phyloP scores from a whole-genome alignment of 2,888 invertebrate species.

The Pollenia labialis region DNA sequence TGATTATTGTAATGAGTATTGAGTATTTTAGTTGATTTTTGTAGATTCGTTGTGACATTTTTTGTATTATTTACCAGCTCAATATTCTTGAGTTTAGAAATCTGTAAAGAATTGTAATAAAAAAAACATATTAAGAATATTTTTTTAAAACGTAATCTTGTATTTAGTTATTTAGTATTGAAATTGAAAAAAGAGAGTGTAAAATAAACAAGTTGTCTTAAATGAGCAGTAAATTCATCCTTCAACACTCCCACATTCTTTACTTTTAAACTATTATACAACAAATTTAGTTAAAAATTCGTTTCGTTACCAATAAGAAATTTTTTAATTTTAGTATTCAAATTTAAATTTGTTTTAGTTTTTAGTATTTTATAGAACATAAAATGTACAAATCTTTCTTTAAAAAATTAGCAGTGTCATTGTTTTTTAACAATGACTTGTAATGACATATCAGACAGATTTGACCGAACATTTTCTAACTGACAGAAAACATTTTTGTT shows the following conservation, averaged over 20 bases:
- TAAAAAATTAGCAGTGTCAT: background rate
- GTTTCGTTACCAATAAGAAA: too few relatives aligned
- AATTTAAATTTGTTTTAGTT: too few relatives aligned
- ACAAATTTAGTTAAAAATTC: too few relatives aligned
- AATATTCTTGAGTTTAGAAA: slow-evolving; percentile 86
- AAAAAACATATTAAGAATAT: slow-evolving; percentile 56
- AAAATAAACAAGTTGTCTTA: slow-evolving; percentile 20
- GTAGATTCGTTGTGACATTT: slow-evolving; percentile 81
- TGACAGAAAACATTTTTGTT: slow-evolving; percentile 25
- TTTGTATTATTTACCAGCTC: slow-evolving; percentile 84
- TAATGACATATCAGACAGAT: slow-evolving; percentile 38
- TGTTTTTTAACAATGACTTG: slow-evolving; percentile 30
- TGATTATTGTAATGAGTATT: slow-evolving; percentile 61
- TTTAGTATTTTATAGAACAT: too few relatives aligned
- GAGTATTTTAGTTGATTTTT: slow-evolving; percentile 79
- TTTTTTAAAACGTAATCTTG: background rate
- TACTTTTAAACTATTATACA: too few relatives aligned
- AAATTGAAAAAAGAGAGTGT: background rate
- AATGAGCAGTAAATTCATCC: background rate
- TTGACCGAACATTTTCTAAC: slow-evolving; percentile 13
- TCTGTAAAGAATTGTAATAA: slow-evolving; percentile 81
- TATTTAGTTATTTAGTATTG: background rate
- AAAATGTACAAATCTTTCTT: background rate
- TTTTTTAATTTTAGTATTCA: too few relatives aligned
- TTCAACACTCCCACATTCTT: slow-evolving; percentile 12